phyloP scores from a whole-genome alignment of 1,140 invertebrate species.

The Drosophila sproati region DNA sequence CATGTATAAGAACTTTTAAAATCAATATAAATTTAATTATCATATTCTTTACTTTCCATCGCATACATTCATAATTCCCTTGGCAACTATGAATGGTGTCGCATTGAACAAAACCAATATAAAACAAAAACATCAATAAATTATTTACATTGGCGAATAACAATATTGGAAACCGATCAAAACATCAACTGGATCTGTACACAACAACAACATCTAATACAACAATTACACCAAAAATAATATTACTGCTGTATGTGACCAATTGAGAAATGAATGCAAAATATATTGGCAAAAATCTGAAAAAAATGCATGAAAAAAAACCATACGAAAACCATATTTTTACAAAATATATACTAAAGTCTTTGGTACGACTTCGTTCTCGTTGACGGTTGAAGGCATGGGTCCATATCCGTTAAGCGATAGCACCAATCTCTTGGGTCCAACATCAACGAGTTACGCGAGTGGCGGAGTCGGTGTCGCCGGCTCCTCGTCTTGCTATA shows the following conservation, averaged over 20 bases:
- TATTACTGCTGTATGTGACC: slow-evolving; percentile 68
- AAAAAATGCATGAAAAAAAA: slow-evolving; percentile 64
- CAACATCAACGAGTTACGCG: slow-evolving; percentile 69
- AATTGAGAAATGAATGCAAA: slow-evolving; percentile 43
- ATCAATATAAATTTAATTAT: slow-evolving; percentile 38
- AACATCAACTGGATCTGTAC: slow-evolving; percentile 43
- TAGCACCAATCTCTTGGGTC: slow-evolving; percentile 84
- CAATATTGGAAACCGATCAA: slow-evolving; percentile 40
- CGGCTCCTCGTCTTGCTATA: slow-evolving; percentile 75
- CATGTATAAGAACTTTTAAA: slow-evolving; percentile 10
- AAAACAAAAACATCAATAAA: slow-evolving; percentile 31
- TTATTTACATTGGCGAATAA: slow-evolving; percentile 34
- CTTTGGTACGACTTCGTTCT: slow-evolving; percentile 84
- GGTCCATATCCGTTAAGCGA: slow-evolving; percentile 84
- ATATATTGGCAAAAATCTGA: slow-evolving; percentile 55
- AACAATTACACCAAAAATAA: slow-evolving; percentile 16
- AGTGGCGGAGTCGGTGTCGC: slow-evolving; percentile 35
- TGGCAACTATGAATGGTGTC: slow-evolving; percentile 36
- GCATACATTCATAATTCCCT: slow-evolving; percentile 26
- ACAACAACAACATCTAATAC: slow-evolving; percentile 39
- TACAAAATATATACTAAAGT: slow-evolving; percentile 72
- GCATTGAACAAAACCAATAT: slow-evolving; percentile 29
- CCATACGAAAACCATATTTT: slow-evolving; percentile 24
- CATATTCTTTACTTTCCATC: slow-evolving; percentile 45
- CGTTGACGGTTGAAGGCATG: slow-evolving; percentile 85